Base-by-base conservation (phyloP, 2,113 vertebrate genomes). In the Morone chrysops region DNA sequence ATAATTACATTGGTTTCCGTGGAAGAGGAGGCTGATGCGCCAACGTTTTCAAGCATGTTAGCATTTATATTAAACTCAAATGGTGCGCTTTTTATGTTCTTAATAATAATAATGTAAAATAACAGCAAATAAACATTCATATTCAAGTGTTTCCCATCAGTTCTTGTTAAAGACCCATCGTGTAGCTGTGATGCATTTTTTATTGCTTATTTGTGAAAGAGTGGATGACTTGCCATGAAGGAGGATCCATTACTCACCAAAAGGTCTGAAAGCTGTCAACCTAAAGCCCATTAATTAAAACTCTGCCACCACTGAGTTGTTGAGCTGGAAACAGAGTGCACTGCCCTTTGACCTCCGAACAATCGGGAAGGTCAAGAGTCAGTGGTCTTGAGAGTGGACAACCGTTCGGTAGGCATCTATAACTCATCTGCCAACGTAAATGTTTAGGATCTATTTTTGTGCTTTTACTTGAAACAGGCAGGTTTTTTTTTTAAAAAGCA, bases 341-440 rank as follows among this genome's bases (percentile, higher is more conserved):
- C 56, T 88, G 91, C 61, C 90, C 89, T 90, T 87, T 94, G 66
- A 94, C 90, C 92, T 79, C 59, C 1, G 10, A 77, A 93, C 87
- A 96, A 95, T 91, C 81, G 54, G 41, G 6, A 75, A 84, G 94
- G 93, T 93, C 92, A 94, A 90, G 80, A 89, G 89, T 85, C 91
- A 83, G 62, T 66, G 66, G 72, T 82, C 73, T 48, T 38, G 72
- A 84, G 84, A 48, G 78, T 48, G 47, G 48, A 74, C n/a, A 73
- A 14, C 51, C 50, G 25, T 11, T 38, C 17, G 14, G 60, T 47
- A 11, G 16, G 31, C 13, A 56, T 75, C 70, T 50, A 36, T 31
- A 73, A 78, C 62, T 59, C 60, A 59, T 60, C 61, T 17, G 6
- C 62, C 5, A 69, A 38, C 4, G 3, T 51, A 10, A 51, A 71